A percentile compares a stretch with the other conserved stretches of the same genome.
Evolutionary conservation across 2,113 vertebrate species (phyloP).

Genomic region (Pyxicephalus adspersus): DNA sequence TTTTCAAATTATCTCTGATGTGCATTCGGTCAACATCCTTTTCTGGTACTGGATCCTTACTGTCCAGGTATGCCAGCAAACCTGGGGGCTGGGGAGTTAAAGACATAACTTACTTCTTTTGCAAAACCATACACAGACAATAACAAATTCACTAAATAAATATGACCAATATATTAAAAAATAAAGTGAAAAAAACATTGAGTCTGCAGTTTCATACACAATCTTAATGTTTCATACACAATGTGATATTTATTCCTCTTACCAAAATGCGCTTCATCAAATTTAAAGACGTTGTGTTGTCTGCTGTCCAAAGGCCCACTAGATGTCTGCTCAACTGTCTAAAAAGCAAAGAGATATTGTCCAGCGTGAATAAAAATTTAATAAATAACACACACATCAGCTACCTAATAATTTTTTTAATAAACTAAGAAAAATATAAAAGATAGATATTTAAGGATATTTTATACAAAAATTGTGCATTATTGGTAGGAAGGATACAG

Average conservation of each 20-base stretch:
- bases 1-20: constrained; percentile 94
- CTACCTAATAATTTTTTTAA: too few species aligned
- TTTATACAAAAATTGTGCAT: too few species aligned
- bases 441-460: too few species aligned
- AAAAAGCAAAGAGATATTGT: constrained; percentile 63
- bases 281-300: constrained; percentile 89
- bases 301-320: constrained; percentile 97
- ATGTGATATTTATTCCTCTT: constrained; percentile 60
- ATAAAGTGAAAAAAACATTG: too few species aligned
- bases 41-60: constrained; percentile 89
- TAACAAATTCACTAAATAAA: too few species aligned
- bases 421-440: too few species aligned
- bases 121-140: neutral
- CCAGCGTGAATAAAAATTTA: neutral
- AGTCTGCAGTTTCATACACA: neutral
- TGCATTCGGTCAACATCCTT: constrained; percentile 96
- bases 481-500: too few species aligned
- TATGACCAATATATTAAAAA: too few species aligned
- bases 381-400: neutral
- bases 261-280: constrained; percentile 97
- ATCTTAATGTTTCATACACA: neutral
- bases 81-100: constrained; percentile 82
- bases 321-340: constrained; percentile 98
- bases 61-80: constrained; percentile 92
- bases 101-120: neutral